phyloP scores from a whole-genome alignment of 2,888 invertebrate genomes.

The Drosophila picticornis region DNA sequence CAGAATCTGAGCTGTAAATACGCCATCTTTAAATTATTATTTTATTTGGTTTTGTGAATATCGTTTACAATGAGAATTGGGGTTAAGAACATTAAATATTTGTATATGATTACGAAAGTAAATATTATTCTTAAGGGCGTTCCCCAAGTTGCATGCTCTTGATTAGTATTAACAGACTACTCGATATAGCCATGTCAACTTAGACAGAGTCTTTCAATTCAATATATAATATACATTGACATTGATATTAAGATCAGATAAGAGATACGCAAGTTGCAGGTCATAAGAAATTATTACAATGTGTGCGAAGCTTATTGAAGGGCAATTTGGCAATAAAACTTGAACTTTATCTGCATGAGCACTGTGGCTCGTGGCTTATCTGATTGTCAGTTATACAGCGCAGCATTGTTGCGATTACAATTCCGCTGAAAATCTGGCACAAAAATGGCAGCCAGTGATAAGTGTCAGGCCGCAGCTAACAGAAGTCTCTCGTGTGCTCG shows the following conservation, averaged over 20 bases:
- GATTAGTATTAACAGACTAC: neutral
- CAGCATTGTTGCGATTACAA: slow-evolving; percentile 22
- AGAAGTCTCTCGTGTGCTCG: slow-evolving; percentile 14
- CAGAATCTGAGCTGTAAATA: too few species aligned
- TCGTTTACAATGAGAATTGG: neutral
- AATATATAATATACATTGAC: neutral
- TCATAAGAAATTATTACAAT: too few species aligned
- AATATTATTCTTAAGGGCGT: neutral
- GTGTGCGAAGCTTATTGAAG: neutral
- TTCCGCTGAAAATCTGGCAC: slow-evolving; percentile 23
- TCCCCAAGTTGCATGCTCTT: neutral
- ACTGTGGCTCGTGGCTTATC: slow-evolving; percentile 39
- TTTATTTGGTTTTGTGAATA: neutral
- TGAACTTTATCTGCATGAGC: slow-evolving; percentile 40
- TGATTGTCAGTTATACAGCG: slow-evolving; percentile 65
- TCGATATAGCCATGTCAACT: neutral
- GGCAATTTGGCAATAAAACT: neutral
- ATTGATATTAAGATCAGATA: neutral
- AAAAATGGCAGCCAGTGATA: slow-evolving; percentile 39
- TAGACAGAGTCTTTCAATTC: too few species aligned
- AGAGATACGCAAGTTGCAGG: neutral
- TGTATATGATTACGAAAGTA: neutral
- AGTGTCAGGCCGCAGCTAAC: slow-evolving; percentile 38
- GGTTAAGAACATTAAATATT: neutral
- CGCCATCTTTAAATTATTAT: neutral